Evolutionary conservation across 1,140 invertebrate genomes (phyloP).

Genomic region (Tetraneura akinire): DNA sequence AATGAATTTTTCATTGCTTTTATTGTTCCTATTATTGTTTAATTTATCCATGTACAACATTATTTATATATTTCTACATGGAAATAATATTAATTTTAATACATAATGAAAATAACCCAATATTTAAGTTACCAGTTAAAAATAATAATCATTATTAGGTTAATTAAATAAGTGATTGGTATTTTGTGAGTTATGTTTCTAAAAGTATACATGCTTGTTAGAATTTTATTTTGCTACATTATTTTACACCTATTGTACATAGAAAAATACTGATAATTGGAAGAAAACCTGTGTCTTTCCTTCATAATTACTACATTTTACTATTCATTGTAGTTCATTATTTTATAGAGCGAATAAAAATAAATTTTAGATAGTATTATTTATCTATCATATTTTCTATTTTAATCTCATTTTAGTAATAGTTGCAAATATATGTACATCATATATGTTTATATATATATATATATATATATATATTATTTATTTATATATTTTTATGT

Average conservation of each 20-base stretch:
- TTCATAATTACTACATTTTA: conserved; percentile 1
- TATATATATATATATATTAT: background rate
- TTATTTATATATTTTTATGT: conserved; percentile 27
- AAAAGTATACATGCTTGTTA: background rate
- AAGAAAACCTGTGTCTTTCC: conserved; percentile 42
- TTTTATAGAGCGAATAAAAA: background rate
- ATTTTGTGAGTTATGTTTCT: background rate
- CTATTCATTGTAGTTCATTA: conserved; percentile 30
- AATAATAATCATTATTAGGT: conserved; percentile 18
- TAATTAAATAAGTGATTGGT: conserved; percentile 5
- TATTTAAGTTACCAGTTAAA: conserved; percentile 46
- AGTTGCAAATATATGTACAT: background rate
- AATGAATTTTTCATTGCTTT: conserved; percentile 36
- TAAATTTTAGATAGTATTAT: background rate
- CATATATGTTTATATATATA: too few species aligned
- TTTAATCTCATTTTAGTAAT: conserved; percentile 35
- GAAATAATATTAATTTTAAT: conserved; percentile 31
- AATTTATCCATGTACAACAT: background rate
- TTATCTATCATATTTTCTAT: conserved; percentile 7
- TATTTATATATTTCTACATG: background rate
- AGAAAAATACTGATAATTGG: background rate
- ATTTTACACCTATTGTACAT: conserved; percentile 1
- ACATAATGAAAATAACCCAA: background rate
- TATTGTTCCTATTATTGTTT: conserved; percentile 46
- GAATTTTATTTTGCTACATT: background rate